Percentiles rank a stretch among this genome's conserved stretches.
Evolutionary conservation across 2,797 vertebrate species (phyloP).

Genomic region (Emydoidea blandingii): DNA sequence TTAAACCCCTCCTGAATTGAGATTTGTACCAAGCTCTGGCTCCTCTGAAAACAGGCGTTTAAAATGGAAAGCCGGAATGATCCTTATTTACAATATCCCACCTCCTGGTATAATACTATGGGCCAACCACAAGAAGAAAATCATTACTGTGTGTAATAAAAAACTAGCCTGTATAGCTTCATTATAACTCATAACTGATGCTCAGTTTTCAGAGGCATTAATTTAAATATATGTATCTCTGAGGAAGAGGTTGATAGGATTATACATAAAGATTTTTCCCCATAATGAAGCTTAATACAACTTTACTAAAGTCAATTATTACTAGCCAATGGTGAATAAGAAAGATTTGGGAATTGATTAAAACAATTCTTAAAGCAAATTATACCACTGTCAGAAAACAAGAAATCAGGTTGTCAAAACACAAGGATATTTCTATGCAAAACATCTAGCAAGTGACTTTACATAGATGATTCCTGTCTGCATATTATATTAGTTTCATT

Average conservation of each 20-base stretch:
- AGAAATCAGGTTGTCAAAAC: slow-evolving; percentile 79
- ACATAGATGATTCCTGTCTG: slow-evolving; percentile 59
- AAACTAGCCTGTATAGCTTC: slow-evolving; percentile 53
- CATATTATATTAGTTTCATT: slow-evolving; percentile 74
- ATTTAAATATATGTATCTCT: slow-evolving; percentile 73
- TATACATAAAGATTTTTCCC: slow-evolving; percentile 37
- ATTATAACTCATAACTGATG: slow-evolving; percentile 25
- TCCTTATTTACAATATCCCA: slow-evolving; percentile 40
- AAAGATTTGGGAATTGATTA: slow-evolving; percentile 75
- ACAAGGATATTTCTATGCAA: slow-evolving; percentile 69
- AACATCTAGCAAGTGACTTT: slow-evolving; percentile 62
- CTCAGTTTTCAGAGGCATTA: slow-evolving; percentile 45
- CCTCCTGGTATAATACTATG: neutral
- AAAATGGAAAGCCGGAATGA: slow-evolving; percentile 15
- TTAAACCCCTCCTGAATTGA: slow-evolving; percentile 10
- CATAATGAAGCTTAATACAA: slow-evolving; percentile 40
- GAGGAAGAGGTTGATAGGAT: slow-evolving; percentile 56
- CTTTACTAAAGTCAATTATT: slow-evolving; percentile 74
- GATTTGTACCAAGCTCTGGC: neutral
- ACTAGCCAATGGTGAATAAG: slow-evolving; percentile 30
- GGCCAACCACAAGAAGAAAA: slow-evolving; percentile 16
- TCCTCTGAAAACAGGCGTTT: slow-evolving; percentile 26
- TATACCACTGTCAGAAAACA: slow-evolving; percentile 80
- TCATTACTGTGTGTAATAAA: neutral
- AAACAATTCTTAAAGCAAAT: slow-evolving; percentile 81